Base-by-base conservation (phyloP, 2,888 invertebrate species). In the Leucoma salicis region DNA sequence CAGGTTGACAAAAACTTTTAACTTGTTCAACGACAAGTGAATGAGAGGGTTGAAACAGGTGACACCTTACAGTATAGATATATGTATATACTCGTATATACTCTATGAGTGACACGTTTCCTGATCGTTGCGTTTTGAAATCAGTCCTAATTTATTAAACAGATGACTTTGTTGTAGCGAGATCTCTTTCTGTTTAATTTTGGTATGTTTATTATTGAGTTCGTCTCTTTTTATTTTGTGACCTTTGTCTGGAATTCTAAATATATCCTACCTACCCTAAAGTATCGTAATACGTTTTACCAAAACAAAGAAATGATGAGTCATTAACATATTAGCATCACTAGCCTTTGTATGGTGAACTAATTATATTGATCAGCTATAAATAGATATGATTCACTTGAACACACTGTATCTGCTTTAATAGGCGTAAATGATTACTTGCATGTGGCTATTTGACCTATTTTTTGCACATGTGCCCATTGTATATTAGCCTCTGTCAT, bases 341-440 rank as follows among this genome's bases (percentile, higher is more conserved):
- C 41, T 53, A 65, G 67, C 57, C 78, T 82, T 80, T 82, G 81
- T 83, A 80, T 74, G 74, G 74, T 66, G 64, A 63, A 70, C 78
- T 83, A 82, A 81, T 77, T 80, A 81, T 83, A 21, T 8, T 80
- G 69, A 52, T 46, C 28, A 21, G 31, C 64, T 82, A 82, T 78
- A 78, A 75, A 69, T 82, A 81, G 65, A 32, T 46, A 70, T 84
- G 84, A 84, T 59, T 83, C 83, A 83, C 75, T 76, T 75, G 70
- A 77, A 74, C 79, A 77, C 77, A 70, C 72, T 63, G 58, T 52
- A 51, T 57, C 66, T 59, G 57, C 41, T 57, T 53, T 51, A 64
- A 64, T 66, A 69, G 64, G 63, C 66, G 54, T 71, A 54, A 73
- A 63, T 67, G 74, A 74, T 71, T 63, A 62, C 69, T 47, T 66